phyloP scores from a whole-genome alignment of 2,888 invertebrate genomes.

The Drosophila mimica region DNA sequence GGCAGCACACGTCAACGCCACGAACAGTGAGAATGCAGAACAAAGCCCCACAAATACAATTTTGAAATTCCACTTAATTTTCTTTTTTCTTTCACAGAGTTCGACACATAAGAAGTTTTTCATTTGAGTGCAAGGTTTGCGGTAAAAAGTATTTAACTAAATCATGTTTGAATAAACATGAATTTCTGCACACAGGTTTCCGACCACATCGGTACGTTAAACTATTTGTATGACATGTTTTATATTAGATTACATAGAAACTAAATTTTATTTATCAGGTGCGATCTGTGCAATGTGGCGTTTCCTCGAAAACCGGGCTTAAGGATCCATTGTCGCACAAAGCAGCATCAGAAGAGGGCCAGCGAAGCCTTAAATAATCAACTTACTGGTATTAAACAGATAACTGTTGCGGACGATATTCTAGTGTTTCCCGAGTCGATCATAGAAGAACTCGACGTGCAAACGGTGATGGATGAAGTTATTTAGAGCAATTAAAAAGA shows the following conservation, averaged over 20 bases:
- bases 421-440: conserved; percentile 32
- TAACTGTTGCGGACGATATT: conserved; percentile 7
- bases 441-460: conserved; percentile 40
- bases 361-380: conserved; percentile 37
- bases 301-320: conserved; percentile 50
- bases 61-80: background rate
- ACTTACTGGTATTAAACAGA: conserved; percentile 6
- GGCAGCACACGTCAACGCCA: conserved; percentile 71
- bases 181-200: conserved; percentile 54
- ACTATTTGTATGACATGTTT: background rate
- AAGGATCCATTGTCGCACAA: conserved; percentile 55
- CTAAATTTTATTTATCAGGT: conserved; percentile 29
- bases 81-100: conserved; percentile 21
- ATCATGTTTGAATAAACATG: conserved; percentile 78
- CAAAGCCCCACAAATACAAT: background rate
- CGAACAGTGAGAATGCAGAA: conserved; percentile 68
- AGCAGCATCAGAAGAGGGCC: conserved; percentile 59
- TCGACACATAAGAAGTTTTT: conserved; percentile 66
- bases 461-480: conserved; percentile 3
- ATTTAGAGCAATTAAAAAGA: background rate
- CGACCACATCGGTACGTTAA: conserved; percentile 45
- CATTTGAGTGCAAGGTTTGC: conserved; percentile 72
- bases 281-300: conserved; percentile 50
- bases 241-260: background rate
- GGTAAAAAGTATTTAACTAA: conserved; percentile 80